A percentile compares a stretch with the other conserved stretches of the same genome.
Conservation (phyloP, 2,797 vertebrate genomes). For the Oreochromis grahami region DNA sequence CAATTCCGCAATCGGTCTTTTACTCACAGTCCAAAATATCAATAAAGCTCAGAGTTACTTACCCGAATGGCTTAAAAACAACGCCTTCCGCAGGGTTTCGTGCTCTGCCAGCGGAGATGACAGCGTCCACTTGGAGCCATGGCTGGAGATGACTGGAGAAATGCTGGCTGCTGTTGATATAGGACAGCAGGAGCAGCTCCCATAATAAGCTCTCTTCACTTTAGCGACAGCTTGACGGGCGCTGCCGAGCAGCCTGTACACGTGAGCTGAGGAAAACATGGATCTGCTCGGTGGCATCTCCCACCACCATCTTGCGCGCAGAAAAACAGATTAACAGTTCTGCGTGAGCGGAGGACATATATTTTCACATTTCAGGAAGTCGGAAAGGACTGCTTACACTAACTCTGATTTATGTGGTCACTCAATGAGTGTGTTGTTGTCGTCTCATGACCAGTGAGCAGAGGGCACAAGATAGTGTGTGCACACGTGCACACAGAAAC, state of each 20-base stretch:
- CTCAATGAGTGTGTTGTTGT: background rate
- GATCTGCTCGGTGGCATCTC: background rate
- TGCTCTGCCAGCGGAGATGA: background rate
- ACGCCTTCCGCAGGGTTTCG: background rate
- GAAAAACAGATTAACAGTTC: background rate
- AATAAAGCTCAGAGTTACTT: background rate
- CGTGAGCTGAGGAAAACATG: constrained; percentile 51
- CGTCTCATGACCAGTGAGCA: background rate
- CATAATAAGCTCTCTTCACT: constrained; percentile 40
- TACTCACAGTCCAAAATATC: background rate
- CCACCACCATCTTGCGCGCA: background rate
- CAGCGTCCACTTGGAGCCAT: constrained; percentile 14
- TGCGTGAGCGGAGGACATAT: background rate
- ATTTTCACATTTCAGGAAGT: background rate
- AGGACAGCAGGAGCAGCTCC: constrained; percentile 41
- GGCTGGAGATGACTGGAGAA: constrained; percentile 10
- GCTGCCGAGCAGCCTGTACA: constrained; percentile 21
- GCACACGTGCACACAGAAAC: constrained; percentile 22
- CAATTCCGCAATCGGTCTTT: background rate
- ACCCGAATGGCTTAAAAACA: background rate
- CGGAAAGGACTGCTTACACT: background rate
- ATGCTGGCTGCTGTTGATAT: constrained; percentile 22
- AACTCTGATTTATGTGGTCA: background rate
- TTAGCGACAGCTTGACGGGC: constrained; percentile 41
- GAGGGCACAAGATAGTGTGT: background rate